Conservation (phyloP, 2,113 vertebrate genomes). For the Ophthalmolycus amberensis region DNA sequence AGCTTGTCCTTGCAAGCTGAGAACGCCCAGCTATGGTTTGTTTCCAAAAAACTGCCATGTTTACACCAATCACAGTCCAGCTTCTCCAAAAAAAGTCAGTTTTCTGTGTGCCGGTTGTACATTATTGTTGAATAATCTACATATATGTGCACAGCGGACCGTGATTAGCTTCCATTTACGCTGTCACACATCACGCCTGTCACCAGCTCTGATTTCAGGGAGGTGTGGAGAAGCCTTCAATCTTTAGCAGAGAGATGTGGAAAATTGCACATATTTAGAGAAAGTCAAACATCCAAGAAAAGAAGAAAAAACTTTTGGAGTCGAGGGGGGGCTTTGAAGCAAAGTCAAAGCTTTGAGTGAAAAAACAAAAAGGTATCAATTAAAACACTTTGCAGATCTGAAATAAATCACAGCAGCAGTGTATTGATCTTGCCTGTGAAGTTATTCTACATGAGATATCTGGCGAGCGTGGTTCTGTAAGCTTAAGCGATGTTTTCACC, state of each 20-base stretch:
- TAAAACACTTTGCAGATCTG: constrained; percentile 12
- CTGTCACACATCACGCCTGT: background rate
- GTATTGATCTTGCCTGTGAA: background rate
- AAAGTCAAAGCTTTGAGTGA: constrained; percentile 4
- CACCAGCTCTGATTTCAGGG: background rate
- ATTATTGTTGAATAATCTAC: background rate
- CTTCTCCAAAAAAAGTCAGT: background rate
- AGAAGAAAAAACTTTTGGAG: background rate
- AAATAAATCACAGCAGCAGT: constrained; percentile 2
- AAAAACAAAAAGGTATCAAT: background rate
- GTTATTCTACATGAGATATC: background rate
- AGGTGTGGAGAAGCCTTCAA: background rate
- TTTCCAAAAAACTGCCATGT: no score
- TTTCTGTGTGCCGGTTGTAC: background rate
- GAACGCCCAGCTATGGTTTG: background rate
- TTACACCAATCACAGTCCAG: background rate
- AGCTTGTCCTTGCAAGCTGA: background rate
- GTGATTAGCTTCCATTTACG: background rate
- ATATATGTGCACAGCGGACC: background rate
- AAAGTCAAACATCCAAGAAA: background rate
- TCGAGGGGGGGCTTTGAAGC: background rate
- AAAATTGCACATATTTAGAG: background rate
- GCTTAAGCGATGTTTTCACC: constrained; percentile 7
- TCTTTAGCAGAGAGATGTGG: background rate
- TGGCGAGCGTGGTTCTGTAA: background rate